Conservation (phyloP, 2,113 vertebrate species). For the Alexandromys fortis region DNA sequence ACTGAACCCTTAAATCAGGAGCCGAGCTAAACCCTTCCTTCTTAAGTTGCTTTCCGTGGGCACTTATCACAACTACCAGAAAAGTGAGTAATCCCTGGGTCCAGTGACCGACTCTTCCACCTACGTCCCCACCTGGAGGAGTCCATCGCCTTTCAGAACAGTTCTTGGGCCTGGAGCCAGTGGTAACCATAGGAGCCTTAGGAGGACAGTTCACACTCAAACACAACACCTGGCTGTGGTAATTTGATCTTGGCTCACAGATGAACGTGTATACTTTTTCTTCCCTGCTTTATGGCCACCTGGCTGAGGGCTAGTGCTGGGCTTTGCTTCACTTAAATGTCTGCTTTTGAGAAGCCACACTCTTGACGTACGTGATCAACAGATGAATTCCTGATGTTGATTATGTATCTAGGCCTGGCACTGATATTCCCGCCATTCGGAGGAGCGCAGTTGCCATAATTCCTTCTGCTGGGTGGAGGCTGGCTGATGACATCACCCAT, state of each 20-base stretch:
- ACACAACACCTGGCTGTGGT: not conserved
- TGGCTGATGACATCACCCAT: accelerated
- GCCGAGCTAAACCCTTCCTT: not conserved
- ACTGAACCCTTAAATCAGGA: not conserved
- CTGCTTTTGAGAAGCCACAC: not conserved
- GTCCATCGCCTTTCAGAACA: not conserved
- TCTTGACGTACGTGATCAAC: not conserved
- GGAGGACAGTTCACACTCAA: not conserved
- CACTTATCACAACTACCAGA: not conserved
- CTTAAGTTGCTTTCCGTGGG: not conserved
- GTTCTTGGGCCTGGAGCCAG: not conserved
- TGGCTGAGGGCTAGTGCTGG: not conserved
- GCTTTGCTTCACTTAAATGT: not conserved
- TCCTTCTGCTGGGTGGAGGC: not conserved
- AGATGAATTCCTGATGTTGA: not conserved
- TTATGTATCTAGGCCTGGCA: not conserved
- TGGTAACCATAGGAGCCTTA: not conserved
- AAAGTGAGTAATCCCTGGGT: not conserved
- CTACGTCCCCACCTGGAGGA: not conserved
- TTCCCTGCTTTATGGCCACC: not conserved
- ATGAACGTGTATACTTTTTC: not conserved
- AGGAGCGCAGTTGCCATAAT: accelerated
- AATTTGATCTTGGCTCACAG: not conserved
- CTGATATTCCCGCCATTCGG: no score
- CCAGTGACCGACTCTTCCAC: not conserved